Percentiles rank a stretch among this genome's conserved stretches.
Evolutionary conservation across 2,113 vertebrate genomes (phyloP).

Genomic region (Lycaon pictus): DNA sequence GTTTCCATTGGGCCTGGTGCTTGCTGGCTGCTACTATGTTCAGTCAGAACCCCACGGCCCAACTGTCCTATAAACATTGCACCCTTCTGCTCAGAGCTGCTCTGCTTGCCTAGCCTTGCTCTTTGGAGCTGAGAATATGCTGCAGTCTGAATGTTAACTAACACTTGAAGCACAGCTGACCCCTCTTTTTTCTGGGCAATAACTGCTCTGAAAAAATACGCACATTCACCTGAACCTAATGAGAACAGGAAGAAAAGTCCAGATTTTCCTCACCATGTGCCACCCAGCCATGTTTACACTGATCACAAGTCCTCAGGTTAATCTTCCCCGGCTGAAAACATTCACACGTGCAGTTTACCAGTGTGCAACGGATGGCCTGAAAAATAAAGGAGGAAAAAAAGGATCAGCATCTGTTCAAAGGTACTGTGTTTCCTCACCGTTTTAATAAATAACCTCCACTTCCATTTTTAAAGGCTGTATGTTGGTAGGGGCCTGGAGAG

Average conservation of each 20-base stretch:
- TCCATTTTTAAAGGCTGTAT: background rate
- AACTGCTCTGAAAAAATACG: background rate
- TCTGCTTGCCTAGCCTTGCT: background rate
- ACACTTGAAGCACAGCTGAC: slow-evolving; percentile 60
- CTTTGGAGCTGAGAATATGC: slow-evolving; percentile 44
- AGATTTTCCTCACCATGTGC: slow-evolving; percentile 94
- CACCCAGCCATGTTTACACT: slow-evolving; percentile 99
- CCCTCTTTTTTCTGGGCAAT: slow-evolving; percentile 25
- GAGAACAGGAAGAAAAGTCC: background rate
- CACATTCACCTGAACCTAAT: background rate
- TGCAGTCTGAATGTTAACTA: background rate
- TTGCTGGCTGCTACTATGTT: slow-evolving; percentile 48
- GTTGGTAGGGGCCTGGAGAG: background rate
- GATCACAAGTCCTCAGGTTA: slow-evolving; percentile 98
- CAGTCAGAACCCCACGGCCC: slow-evolving; percentile 57
- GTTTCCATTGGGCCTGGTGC: slow-evolving; percentile 61
- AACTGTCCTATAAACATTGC: slow-evolving; percentile 62
- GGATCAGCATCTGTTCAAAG: slow-evolving; percentile 65
- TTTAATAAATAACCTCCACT: slow-evolving; percentile 3
- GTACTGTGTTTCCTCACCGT: background rate
- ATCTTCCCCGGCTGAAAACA: slow-evolving; percentile 99
- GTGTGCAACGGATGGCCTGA: slow-evolving; percentile 98
- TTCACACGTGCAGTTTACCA: slow-evolving; percentile 99
- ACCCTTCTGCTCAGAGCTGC: slow-evolving; percentile 48
- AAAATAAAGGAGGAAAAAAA: slow-evolving; percentile 80